Base-by-base conservation (phyloP, 2,113 vertebrate genomes). In the Sceloporus tristichus region DNA sequence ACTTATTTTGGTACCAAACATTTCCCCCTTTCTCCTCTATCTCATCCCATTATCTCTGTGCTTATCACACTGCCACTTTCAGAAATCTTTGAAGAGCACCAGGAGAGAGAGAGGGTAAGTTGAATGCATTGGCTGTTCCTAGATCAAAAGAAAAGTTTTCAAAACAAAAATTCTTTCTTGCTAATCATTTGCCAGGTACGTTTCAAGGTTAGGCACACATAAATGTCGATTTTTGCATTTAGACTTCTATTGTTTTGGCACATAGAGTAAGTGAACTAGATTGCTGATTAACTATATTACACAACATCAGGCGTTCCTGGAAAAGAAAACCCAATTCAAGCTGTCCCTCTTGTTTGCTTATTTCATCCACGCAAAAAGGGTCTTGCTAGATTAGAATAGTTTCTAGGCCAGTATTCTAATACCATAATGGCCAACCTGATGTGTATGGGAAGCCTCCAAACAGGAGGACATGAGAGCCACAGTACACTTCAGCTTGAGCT, bases 271-370 rank as follows among this genome's bases (percentile, higher is more conserved):
- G 75, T 88, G 27, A 79, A 71, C n/a, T 56, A 23, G 65, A 70
- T 82, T 88, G 71, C 25, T 88, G 86, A 83, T 88, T 88, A 87
- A 83, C 86, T 54, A 42, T 34, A 75, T 56, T 82, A 9, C 53
- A 56, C 21, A 82, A 40, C 14, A 66, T 76, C n/a, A 75, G n/a
- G 82, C 8, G 68, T 42, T 62, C 25, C 38, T 66, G 19, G 62
- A 76, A 2, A 34, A 76, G 56, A 87, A 81, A 38, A 82, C 38
- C 59, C 59, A 62, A 18, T 62, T 62, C 18, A 62, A 14, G 13
- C 59, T 62, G 13, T 62, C 59, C 59, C 59, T 62, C 13, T 13
- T 14, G 13, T 14, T 59, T 14, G 14, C 59, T 4, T 62, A 62
- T 62, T 62, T 62, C 59, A 62, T 62, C 13, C 59, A 62, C 59